These are phyloP conservation scores for Myotis findleyi DNA, from an alignment of 2,797 vertebrate species.

Conservation along the genomic window DNA sequence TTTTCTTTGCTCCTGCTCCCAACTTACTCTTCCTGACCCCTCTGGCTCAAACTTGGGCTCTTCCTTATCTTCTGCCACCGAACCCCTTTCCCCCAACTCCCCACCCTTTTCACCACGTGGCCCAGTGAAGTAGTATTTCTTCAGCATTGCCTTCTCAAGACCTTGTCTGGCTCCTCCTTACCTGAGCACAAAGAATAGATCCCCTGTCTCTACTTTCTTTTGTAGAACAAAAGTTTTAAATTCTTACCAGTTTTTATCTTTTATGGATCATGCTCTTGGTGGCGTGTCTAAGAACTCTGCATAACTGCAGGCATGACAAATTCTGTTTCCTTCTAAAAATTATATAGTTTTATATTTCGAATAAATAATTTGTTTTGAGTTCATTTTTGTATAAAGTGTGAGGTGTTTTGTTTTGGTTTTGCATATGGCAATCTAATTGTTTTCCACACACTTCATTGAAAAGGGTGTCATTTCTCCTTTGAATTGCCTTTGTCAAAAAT, in stretches of 20 bases:
- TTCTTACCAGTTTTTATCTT: slow-evolving; percentile 28
- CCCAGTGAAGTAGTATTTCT: slow-evolving; percentile 74
- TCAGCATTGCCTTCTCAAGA: not conserved
- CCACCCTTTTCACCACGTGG: slow-evolving; percentile 74
- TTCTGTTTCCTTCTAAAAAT: not conserved
- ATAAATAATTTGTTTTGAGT: slow-evolving; percentile 31
- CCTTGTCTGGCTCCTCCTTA: not conserved
- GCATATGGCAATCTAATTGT: not conserved
- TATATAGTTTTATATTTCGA: slow-evolving; percentile 30
- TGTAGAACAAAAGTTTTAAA: not conserved
- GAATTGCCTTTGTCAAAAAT: slow-evolving; percentile 39
- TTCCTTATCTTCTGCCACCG: slow-evolving; percentile 86
- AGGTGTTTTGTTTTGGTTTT: slow-evolving; percentile 6
- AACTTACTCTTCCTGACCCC: slow-evolving; percentile 86
- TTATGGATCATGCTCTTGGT: slow-evolving; percentile 13
- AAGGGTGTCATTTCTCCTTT: slow-evolving; percentile 24
- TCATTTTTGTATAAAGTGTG: slow-evolving; percentile 37
- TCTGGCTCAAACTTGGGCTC: slow-evolving; percentile 85
- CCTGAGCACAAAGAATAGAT: slow-evolving; percentile 66
- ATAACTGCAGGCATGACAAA: not conserved
- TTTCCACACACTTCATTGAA: slow-evolving; percentile 35
- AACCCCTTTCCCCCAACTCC: slow-evolving; percentile 91
- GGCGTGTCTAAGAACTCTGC: not conserved
- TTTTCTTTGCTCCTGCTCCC: slow-evolving; percentile 76
- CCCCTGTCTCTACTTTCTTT: not conserved